Conservation (phyloP, 2,888 invertebrate species). For the Pegoplata infirma region DNA sequence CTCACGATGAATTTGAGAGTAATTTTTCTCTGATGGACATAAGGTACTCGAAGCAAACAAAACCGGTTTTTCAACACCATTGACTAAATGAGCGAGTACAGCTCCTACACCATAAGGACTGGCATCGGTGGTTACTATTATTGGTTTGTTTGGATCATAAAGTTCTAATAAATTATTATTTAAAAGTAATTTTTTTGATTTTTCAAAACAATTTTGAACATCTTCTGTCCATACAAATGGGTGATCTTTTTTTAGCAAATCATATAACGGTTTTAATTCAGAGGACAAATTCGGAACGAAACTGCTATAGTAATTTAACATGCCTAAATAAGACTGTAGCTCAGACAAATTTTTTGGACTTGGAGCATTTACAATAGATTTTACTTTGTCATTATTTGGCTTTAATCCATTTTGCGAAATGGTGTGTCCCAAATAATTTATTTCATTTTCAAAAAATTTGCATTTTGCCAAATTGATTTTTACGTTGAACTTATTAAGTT, state of each 20-base stretch:
- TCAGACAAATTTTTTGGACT: no score
- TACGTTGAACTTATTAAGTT: no score
- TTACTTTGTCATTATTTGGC: slow-evolving; percentile 12
- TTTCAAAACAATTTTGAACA: slow-evolving; percentile 18
- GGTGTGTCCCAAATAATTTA: slow-evolving; percentile 7
- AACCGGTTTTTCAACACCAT: slow-evolving; percentile 8
- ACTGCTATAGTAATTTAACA: no score
- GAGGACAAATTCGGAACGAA: no score
- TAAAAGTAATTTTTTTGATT: slow-evolving; percentile 20
- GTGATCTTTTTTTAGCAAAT: no score
- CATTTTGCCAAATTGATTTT: slow-evolving; percentile 11
- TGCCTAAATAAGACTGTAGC: no score
- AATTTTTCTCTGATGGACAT: no score
- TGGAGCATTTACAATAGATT: slow-evolving; percentile 6
- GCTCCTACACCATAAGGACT: no score
- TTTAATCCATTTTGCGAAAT: neutral
- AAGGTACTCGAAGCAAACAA: no score
- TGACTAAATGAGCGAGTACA: slow-evolving; percentile 4
- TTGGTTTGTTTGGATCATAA: slow-evolving; percentile 17
- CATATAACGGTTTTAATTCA: no score
- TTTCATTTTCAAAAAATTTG: slow-evolving; percentile 8
- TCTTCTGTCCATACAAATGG: no score
- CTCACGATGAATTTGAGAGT: no score
- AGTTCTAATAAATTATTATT: slow-evolving; percentile 21
- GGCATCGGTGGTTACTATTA: slow-evolving; percentile 12